Percentiles rank a stretch among this genome's conserved stretches.
Evolutionary conservation across 2,113 vertebrate genomes (phyloP).

Genomic region (Perca schrenkii): DNA sequence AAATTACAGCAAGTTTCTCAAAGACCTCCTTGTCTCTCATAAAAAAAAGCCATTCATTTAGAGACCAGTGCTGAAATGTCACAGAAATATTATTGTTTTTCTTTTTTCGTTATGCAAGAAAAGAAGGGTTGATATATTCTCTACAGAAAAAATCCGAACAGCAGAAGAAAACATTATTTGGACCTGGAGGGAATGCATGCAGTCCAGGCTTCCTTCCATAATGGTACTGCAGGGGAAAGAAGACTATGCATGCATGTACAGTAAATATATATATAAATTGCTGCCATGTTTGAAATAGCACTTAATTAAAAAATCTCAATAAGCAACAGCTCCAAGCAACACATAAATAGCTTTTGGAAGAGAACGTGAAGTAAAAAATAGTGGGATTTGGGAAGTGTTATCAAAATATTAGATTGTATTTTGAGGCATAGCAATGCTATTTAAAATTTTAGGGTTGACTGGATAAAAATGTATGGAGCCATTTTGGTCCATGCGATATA

Average conservation of each 20-base stretch:
- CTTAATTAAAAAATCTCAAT: slow-evolving; percentile 36
- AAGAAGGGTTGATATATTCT: neutral
- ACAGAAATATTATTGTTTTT: slow-evolving; percentile 1
- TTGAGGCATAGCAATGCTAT: slow-evolving; percentile 17
- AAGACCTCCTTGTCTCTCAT: neutral
- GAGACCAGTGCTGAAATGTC: neutral
- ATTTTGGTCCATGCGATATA: slow-evolving; percentile 44
- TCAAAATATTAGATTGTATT: slow-evolving; percentile 35
- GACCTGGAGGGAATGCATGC: slow-evolving; percentile 13
- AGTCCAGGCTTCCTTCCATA: slow-evolving; percentile 10
- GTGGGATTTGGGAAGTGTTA: slow-evolving; percentile 24
- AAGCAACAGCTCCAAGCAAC: slow-evolving; percentile 42
- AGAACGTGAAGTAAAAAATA: slow-evolving; percentile 37
- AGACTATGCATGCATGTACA: neutral
- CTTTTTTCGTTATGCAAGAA: neutral
- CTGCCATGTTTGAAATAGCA: slow-evolving; percentile 29
- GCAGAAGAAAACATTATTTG: neutral
- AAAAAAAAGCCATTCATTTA: slow-evolving; percentile 31
- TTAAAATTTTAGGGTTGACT: slow-evolving; percentile 50
- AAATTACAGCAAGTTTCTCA: slow-evolving; percentile 11
- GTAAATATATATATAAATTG: slow-evolving; percentile 39
- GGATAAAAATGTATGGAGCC: slow-evolving; percentile 52
- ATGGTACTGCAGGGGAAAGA: slow-evolving; percentile 6
- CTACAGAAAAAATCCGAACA: neutral
- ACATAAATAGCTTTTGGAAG: slow-evolving; percentile 26